Evolutionary conservation across 2,797 vertebrate genomes (phyloP), one percentile per base, ranked within the genome.

Genomic region (Thunnus albacares): DNA sequence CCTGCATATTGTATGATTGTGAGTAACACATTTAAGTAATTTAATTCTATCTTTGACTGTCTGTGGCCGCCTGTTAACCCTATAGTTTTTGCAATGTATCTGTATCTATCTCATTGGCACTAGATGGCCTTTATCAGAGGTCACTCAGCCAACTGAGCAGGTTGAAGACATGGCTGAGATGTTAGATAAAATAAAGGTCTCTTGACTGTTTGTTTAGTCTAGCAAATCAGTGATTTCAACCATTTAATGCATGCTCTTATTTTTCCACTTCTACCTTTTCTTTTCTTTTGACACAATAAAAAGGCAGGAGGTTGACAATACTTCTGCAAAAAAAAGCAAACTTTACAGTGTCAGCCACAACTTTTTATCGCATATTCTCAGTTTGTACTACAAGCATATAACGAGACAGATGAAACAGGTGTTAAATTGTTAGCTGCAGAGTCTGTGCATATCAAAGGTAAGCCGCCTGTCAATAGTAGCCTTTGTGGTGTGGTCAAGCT

Each of bases 11-110:
- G 22, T 60, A 33, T n/a, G 30, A 53, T 56, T 75, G 67, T 79
- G 84, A 53, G 74, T 82, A 69, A 86, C 73, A 49, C 83, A 83
- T 81, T 35, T 72, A 53, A 77, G 77, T 86, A 63, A 75, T 89
- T 90, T 59, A 77, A 67, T 90, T 26, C 22, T 47, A 33, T 79
- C 47, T 61, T 66, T 77, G 63, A 61, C 77, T 80, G 71, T 74
- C 43, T 90, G 71, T 68, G n/a, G 26, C n/a, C 35, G 24, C 12
- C 6, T 6, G 24, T 56, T 56, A 47, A 72, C 30, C 10, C n/a
- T 18, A 24, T 64, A 65, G 49, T 49, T 77, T 73, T 43, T 58
- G 35, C 17, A 53, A 1, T 58, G 20, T 55, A 75, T 41, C 15
- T 43, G 4, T 30, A 30, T 30, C 28, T 30, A 30, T 30, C 28